Evolutionary conservation across 53 echinoderm and acorn worm species (phyloP).

Genomic region (Antedon mediterranea): DNA sequence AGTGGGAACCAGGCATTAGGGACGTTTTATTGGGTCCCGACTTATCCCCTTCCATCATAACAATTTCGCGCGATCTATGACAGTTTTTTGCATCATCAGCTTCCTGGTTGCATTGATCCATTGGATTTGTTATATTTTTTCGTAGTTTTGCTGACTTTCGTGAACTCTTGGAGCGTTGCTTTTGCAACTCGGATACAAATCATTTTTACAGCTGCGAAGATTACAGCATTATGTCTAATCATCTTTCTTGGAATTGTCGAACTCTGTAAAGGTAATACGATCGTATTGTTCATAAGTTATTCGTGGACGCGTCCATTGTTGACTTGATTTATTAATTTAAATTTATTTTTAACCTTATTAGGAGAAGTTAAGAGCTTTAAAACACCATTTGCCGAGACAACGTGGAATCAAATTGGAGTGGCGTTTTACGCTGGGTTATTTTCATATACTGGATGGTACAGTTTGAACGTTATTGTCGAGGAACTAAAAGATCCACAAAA

Average conservation of each 20-base stretch:
- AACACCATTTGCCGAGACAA: constrained; percentile 6
- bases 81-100: too few relatives aligned
- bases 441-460: constrained; percentile 22
- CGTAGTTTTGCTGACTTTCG: constrained; percentile 4
- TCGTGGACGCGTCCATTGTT: too few relatives aligned
- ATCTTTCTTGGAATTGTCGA: constrained; percentile 12
- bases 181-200: constrained; percentile 1
- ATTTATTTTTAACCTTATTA: background rate
- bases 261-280: constrained; percentile 22
- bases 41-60: too few relatives aligned
- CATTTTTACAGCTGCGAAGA: background rate
- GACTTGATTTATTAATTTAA: too few relatives aligned
- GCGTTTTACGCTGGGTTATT: constrained; percentile 21
- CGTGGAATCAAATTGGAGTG: background rate
- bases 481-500: constrained; percentile 16
- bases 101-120: background rate
- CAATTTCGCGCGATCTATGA: too few relatives aligned
- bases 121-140: background rate
- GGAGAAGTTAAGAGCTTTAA: constrained; percentile 15
- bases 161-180: constrained; percentile 21
- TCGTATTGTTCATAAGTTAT: too few relatives aligned
- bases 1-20: constrained; percentile 4
- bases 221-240: constrained; percentile 3
- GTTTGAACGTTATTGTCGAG: constrained; percentile 13
- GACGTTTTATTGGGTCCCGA: too few relatives aligned